These are phyloP conservation scores for Xanthia icteritia DNA, from an alignment of 2,888 invertebrate species.

Conservation along the genomic window DNA sequence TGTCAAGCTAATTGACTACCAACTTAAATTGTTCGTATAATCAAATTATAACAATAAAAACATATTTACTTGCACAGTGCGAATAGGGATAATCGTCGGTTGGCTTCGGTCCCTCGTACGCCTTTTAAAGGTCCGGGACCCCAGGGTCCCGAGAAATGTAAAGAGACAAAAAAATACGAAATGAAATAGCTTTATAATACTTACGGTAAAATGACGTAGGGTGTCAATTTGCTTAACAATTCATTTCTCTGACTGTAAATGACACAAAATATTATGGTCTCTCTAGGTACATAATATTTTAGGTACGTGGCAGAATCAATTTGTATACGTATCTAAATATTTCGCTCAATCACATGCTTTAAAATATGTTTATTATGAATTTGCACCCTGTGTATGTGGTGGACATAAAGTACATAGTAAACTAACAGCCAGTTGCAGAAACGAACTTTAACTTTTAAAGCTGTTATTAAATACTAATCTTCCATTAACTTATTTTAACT, in stretches of 20 bases:
- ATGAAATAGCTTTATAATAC: background rate
- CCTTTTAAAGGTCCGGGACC: background rate
- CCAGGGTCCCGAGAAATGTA: background rate
- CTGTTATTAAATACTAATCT: too few species aligned
- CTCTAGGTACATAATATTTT: background rate
- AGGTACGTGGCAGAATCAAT: background rate
- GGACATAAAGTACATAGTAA: background rate
- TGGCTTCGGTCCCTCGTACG: background rate
- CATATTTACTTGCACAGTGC: too few species aligned
- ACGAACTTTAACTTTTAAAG: too few species aligned
- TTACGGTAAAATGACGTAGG: background rate
- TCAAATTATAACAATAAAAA: background rate
- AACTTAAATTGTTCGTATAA: background rate
- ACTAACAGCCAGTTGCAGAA: background rate
- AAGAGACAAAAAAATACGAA: background rate
- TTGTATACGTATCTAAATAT: background rate
- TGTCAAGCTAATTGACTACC: background rate
- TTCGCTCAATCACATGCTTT: too few species aligned
- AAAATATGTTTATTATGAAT: background rate
- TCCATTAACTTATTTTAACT: too few species aligned
- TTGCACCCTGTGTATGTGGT: background rate
- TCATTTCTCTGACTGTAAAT: background rate
- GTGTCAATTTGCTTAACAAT: background rate
- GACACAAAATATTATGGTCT: background rate
- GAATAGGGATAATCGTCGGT: too few species aligned